Percentiles rank a stretch among this genome's conserved stretches.
These are phyloP conservation scores for Chrysochloris asiatica DNA, from an alignment of 2,113 vertebrate species.

Conservation along the genomic window DNA sequence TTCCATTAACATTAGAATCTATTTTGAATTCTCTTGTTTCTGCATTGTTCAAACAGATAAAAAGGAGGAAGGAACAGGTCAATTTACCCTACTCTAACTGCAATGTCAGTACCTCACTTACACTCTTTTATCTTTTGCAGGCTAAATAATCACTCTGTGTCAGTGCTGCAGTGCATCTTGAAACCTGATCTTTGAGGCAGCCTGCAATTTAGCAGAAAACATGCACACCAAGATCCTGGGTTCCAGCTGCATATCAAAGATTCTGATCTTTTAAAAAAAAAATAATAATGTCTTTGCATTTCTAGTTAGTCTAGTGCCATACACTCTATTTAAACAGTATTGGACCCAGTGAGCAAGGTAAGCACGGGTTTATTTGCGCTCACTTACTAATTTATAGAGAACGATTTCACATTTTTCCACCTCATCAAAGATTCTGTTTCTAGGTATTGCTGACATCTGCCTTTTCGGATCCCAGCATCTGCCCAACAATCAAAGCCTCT, in stretches of 20 bases:
- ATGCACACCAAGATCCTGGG: conserved; percentile 29
- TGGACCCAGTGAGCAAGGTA: too few species aligned
- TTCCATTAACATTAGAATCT: conserved; percentile 56
- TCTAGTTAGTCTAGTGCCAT: conserved; percentile 16
- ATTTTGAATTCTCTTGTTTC: conserved; percentile 28
- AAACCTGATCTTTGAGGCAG: conserved; percentile 56
- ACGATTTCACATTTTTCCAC: too few species aligned
- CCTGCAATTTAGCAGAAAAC: conserved; percentile 59
- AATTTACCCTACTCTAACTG: conserved; percentile 57
- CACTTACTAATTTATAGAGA: too few species aligned
- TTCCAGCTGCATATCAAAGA: neutral
- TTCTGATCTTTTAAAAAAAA: neutral
- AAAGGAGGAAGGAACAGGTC: conserved; percentile 37
- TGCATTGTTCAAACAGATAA: conserved; percentile 49
- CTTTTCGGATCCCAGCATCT: too few species aligned
- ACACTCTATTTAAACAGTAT: too few species aligned
- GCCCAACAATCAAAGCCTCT: too few species aligned
- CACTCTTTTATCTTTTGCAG: conserved; percentile 38
- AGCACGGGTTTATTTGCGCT: too few species aligned
- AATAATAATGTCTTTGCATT: neutral
- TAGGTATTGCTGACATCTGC: too few species aligned
- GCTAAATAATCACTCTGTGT: conserved; percentile 49
- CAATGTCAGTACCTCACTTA: conserved; percentile 49
- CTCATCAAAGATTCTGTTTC: too few species aligned
- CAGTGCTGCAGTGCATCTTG: conserved; percentile 51